A percentile compares a stretch with the other conserved stretches of the same genome.
Evolutionary conservation across 2,797 vertebrate genomes (phyloP).

Genomic region (Aldrovandia affinis): DNA sequence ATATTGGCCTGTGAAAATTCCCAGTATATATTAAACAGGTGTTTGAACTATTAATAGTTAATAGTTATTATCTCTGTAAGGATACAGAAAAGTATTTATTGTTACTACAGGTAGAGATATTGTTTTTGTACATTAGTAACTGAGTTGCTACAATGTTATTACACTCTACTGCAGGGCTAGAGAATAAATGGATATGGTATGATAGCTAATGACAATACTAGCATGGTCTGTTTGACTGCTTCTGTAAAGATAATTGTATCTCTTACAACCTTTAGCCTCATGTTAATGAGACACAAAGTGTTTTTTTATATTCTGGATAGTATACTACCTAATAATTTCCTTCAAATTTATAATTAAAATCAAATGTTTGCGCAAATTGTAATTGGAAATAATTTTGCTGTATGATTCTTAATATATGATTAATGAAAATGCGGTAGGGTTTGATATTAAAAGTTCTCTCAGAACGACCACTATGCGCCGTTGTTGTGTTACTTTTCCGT

Average conservation of each 20-base stretch:
- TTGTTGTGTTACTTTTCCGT: slow-evolving; percentile 8
- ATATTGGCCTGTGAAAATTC: background rate
- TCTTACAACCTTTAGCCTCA: background rate
- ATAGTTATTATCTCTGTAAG: too few species aligned
- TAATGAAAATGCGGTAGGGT: background rate
- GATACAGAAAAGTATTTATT: background rate
- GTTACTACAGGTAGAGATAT: background rate
- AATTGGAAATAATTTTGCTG: background rate
- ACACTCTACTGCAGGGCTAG: too few species aligned
- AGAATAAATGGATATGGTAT: too few species aligned
- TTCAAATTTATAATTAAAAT: too few species aligned
- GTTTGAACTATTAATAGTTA: background rate
- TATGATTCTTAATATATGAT: too few species aligned
- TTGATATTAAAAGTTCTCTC: slow-evolving; percentile 2
- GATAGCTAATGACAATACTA: background rate
- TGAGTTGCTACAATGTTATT: too few species aligned
- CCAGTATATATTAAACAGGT: background rate
- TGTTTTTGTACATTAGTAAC: too few species aligned
- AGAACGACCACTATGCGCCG: background rate
- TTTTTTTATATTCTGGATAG: background rate
- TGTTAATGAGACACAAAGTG: background rate
- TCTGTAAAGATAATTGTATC: background rate
- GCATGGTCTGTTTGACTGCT: background rate
- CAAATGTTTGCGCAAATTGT: too few species aligned
- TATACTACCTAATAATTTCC: too few species aligned